Evolutionary conservation across 1,140 invertebrate species (phyloP).

Genomic region (Tetramorium simillimum): DNA sequence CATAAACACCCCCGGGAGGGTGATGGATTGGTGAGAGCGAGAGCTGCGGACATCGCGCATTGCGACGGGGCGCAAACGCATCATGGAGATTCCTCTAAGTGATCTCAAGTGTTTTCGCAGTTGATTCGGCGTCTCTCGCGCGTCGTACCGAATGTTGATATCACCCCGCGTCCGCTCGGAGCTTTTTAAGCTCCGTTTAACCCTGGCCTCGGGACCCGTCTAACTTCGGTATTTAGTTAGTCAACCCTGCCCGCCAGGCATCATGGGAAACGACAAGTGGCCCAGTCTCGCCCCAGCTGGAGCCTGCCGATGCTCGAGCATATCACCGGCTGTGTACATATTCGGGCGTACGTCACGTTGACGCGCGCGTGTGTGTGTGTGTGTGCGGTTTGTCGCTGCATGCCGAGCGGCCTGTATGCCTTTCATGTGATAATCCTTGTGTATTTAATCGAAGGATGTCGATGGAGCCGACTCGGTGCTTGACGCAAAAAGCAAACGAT

Average conservation of each 20-base stretch:
- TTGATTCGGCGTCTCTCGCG: constrained; percentile 80
- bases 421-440: constrained; percentile 82
- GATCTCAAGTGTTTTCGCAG: constrained; percentile 82
- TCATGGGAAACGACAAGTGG: constrained; percentile 85
- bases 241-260: constrained; percentile 83
- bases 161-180: constrained; percentile 42
- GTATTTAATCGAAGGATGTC: constrained; percentile 78
- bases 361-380: neutral
- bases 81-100: constrained; percentile 72
- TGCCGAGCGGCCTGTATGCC: constrained; percentile 59
- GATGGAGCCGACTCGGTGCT: constrained; percentile 55
- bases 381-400: constrained; percentile 44
- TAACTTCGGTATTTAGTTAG: constrained; percentile 85
- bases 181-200: constrained; percentile 84
- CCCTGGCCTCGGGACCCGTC: constrained; percentile 81
- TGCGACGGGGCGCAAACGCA: constrained; percentile 13
- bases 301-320: constrained; percentile 20
- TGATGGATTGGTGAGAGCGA: constrained; percentile 1
- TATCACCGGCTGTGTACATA: constrained; percentile 38
- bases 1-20: constrained; percentile 79
- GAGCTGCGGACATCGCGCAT: neutral
- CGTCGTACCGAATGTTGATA: constrained; percentile 20
- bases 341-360: constrained; percentile 5
- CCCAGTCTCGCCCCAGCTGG: constrained; percentile 42
- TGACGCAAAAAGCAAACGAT: constrained; percentile 65